Evolutionary conservation across 2,888 invertebrate genomes (phyloP).

Genomic region (Trissoscelio sp.): DNA sequence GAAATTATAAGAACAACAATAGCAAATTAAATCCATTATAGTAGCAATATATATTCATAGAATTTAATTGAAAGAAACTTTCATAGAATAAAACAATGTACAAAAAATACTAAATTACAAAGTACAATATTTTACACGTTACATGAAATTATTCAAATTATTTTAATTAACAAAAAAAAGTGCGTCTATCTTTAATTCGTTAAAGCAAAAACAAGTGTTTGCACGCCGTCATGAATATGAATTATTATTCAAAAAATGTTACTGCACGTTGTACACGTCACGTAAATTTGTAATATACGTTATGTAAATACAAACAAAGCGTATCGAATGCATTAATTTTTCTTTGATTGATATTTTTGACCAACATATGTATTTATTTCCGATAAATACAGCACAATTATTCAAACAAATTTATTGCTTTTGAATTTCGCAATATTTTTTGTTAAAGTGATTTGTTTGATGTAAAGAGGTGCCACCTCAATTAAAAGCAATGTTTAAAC

Average conservation of each 20-base stretch:
- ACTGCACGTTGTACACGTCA: not conserved
- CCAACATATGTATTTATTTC: not conserved
- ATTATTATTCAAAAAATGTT: slow-evolving; percentile 18
- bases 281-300: slow-evolving; percentile 8
- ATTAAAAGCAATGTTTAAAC: too few relatives aligned
- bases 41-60: too few relatives aligned
- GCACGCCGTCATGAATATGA: slow-evolving; percentile 9
- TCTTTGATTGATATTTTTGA: slow-evolving; percentile 1
- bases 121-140: slow-evolving; percentile 13
- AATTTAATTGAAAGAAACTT: too few relatives aligned
- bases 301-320: not conserved
- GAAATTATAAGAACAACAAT: not conserved
- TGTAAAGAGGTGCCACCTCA: too few relatives aligned
- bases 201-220: not conserved
- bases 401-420: not conserved
- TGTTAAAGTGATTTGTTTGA: too few relatives aligned
- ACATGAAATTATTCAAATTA: not conserved
- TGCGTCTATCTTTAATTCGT: not conserved
- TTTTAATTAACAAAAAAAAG: not conserved
- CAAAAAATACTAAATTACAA: too few relatives aligned
- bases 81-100: not conserved
- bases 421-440: too few relatives aligned
- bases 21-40: too few relatives aligned
- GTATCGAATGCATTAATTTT: slow-evolving; percentile 13
- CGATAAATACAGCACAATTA: not conserved